Evolutionary conservation across 2,113 vertebrate genomes (phyloP).

Genomic region (Rutilus rutilus): DNA sequence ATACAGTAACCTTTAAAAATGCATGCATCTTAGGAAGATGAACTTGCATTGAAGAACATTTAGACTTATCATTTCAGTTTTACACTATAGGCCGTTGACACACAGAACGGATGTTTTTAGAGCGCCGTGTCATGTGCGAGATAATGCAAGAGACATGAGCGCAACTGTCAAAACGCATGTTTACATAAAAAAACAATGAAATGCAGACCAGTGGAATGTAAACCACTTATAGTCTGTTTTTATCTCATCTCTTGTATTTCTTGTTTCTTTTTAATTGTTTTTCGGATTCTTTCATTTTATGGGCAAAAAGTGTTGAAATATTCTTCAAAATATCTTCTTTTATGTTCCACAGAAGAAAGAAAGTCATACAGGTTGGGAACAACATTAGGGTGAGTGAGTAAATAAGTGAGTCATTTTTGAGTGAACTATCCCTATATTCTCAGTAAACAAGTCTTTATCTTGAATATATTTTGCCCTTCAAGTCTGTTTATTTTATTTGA

Average conservation of each 20-base stretch:
- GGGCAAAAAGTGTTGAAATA: background rate
- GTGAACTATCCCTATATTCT: background rate
- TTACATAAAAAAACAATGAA: too few relatives aligned
- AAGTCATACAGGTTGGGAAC: background rate
- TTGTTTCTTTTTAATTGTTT: background rate
- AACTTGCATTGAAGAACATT: background rate
- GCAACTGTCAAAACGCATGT: too few relatives aligned
- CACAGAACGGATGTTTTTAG: too few relatives aligned
- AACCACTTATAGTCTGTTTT: background rate
- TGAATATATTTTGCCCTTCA: background rate
- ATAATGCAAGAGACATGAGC: too few relatives aligned
- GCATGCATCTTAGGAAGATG: background rate
- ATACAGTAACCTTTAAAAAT: conserved; percentile 21
- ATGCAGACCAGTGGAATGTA: too few relatives aligned
- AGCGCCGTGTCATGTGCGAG: too few relatives aligned
- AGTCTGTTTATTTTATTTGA: background rate
- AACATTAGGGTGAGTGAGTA: background rate
- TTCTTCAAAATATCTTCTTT: background rate
- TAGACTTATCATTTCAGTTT: background rate
- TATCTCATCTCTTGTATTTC: background rate
- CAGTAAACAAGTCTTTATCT: background rate
- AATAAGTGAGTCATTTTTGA: background rate
- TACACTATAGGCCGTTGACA: background rate
- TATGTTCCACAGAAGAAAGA: background rate
- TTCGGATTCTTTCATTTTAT: background rate